Evolutionary conservation across 2,888 invertebrate genomes (phyloP).

Genomic region (Venusia cambrica): DNA sequence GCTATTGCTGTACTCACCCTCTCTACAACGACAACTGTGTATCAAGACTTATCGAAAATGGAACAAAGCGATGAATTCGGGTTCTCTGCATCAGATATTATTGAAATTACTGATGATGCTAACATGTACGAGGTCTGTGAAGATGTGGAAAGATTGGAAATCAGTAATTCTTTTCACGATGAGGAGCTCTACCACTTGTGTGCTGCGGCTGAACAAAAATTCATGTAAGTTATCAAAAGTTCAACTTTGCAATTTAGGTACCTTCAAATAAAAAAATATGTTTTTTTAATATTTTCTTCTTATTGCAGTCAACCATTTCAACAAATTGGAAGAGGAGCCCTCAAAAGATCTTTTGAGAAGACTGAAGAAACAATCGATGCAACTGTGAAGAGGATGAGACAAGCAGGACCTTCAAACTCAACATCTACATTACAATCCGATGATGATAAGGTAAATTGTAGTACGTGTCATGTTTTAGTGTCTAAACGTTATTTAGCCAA

Average conservation of each 20-base stretch:
- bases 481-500: too few species aligned
- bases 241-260: constrained; percentile 1
- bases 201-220: constrained; percentile 1
- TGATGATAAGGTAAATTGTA: too few species aligned
- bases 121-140: constrained; percentile 1
- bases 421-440: too few species aligned
- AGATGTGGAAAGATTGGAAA: constrained; percentile 1
- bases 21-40: too few species aligned
- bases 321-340: constrained; percentile 1
- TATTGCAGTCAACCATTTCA: constrained; percentile 1
- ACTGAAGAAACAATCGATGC: too few species aligned
- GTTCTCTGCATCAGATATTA: constrained; percentile 1
- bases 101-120: constrained; percentile 1
- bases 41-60: too few species aligned
- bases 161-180: constrained; percentile 1
- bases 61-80: too few species aligned
- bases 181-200: constrained; percentile 1
- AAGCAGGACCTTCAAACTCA: too few species aligned
- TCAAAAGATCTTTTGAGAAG: too few species aligned
- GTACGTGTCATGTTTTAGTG: too few species aligned
- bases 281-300: background rate
- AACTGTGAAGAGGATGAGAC: too few species aligned
- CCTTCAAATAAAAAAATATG: constrained; percentile 1
- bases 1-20: too few species aligned
- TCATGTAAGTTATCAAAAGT: constrained; percentile 1